Conservation (phyloP, 2,888 invertebrate genomes). For the Perithous albicinctus region DNA sequence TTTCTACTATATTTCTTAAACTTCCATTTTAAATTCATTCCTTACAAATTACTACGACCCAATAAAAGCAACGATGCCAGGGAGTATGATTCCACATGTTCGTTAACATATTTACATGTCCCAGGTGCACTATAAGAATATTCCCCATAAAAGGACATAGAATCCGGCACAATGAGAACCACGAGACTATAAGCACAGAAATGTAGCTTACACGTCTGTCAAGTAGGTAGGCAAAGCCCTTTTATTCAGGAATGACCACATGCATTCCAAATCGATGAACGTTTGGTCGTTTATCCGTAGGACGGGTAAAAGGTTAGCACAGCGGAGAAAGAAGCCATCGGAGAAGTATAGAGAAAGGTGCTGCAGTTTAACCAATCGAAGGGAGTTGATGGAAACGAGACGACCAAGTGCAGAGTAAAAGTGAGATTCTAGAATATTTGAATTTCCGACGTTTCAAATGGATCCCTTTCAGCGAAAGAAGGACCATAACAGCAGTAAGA, state of each 20-base stretch:
- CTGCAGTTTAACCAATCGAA: conserved; percentile 49
- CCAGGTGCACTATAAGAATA: neutral
- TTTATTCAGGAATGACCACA: conserved; percentile 80
- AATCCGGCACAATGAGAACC: conserved; percentile 20
- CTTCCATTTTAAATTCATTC: neutral
- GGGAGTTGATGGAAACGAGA: conserved; percentile 26
- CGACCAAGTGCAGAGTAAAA: conserved; percentile 26
- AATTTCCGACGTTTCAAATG: conserved; percentile 70
- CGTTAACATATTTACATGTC: conserved; percentile 44
- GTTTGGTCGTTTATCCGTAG: conserved; percentile 72
- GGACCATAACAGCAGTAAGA: conserved; percentile 28
- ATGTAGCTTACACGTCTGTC: neutral
- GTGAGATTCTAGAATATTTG: conserved; percentile 72
- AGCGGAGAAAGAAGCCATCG: conserved; percentile 42
- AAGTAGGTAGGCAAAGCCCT: conserved; percentile 24
- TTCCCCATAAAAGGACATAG: conserved; percentile 13
- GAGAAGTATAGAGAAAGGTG: conserved; percentile 42
- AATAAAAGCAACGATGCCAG: conserved; percentile 4
- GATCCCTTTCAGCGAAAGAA: conserved; percentile 55
- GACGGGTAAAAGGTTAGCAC: conserved; percentile 64
- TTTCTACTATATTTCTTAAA: neutral
- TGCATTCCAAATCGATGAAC: conserved; percentile 75
- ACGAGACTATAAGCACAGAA: neutral
- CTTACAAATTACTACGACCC: neutral
- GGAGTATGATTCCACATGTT: neutral